phyloP scores from a whole-genome alignment of 2,113 vertebrate genomes.

The Brienomyrus brachyistius region DNA sequence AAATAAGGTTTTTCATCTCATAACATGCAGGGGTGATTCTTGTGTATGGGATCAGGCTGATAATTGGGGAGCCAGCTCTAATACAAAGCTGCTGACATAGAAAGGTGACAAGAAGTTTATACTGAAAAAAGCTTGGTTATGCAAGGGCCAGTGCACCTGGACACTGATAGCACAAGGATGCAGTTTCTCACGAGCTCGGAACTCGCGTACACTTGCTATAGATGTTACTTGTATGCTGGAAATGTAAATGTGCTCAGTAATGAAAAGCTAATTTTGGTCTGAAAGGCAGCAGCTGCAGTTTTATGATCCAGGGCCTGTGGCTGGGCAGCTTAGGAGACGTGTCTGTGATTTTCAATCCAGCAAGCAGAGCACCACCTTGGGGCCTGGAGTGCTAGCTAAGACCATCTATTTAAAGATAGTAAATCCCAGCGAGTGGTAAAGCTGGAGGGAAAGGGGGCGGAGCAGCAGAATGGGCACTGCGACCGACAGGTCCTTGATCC shows the following conservation, averaged over 20 bases:
- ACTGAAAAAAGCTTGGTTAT: neutral
- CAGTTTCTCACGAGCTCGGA: neutral
- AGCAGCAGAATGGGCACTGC: neutral
- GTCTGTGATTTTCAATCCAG: neutral
- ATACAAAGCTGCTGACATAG: neutral
- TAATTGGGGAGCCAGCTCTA: neutral
- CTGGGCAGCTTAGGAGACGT: no score
- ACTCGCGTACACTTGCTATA: neutral
- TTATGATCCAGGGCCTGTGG: neutral
- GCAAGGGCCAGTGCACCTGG: neutral
- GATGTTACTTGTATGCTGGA: neutral
- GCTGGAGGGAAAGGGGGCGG: neutral
- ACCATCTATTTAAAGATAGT: neutral
- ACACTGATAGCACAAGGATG: neutral
- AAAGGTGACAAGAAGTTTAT: neutral
- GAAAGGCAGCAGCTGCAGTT: neutral
- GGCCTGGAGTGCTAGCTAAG: neutral
- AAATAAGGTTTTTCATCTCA: neutral
- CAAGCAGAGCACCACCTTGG: neutral
- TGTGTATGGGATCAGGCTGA: neutral
- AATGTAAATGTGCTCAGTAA: neutral
- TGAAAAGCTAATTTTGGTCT: slow-evolving; percentile 1
- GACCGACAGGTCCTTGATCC: neutral
- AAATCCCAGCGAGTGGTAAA: no score
- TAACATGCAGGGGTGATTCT: neutral